Conservation (phyloP, 2,888 invertebrate species). For the Orthosia gracilis region DNA sequence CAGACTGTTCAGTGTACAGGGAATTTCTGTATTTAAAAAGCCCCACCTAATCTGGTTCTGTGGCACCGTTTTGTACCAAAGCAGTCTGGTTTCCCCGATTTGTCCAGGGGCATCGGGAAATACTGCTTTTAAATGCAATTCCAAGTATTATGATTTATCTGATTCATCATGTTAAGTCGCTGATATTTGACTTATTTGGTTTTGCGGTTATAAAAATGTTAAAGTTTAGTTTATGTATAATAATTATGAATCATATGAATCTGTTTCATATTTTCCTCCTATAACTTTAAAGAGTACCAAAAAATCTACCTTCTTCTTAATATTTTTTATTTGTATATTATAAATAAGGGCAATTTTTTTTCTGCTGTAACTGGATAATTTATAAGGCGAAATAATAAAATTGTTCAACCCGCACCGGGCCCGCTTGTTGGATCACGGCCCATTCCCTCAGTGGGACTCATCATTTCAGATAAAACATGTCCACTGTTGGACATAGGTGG, state of each 20-base stretch:
- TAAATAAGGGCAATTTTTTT: no score
- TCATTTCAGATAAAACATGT: no score
- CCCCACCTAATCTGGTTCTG: conserved; percentile 13
- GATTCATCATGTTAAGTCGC: neutral
- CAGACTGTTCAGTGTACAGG: conserved; percentile 20
- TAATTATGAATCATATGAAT: neutral
- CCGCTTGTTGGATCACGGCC: no score
- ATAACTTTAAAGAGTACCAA: no score
- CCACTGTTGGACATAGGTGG: no score
- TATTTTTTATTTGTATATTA: no score
- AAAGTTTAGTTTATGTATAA: neutral
- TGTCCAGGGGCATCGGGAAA: conserved; percentile 7
- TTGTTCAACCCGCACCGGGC: no score
- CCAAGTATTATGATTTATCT: conserved; percentile 15
- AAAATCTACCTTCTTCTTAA: no score
- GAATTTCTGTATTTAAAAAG: conserved; percentile 20
- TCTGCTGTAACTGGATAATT: no score
- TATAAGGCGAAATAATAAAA: no score
- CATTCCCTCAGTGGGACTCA: no score
- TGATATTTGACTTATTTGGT: neutral
- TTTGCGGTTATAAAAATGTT: neutral
- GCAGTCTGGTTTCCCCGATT: neutral
- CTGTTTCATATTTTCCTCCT: neutral
- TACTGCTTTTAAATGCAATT: conserved; percentile 3
- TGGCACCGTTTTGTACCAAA: conserved; percentile 7